A percentile compares a stretch with the other conserved stretches of the same genome.
These are phyloP conservation scores for Petromus typicus DNA, from an alignment of 2,113 vertebrate genomes.

Conservation along the genomic window DNA sequence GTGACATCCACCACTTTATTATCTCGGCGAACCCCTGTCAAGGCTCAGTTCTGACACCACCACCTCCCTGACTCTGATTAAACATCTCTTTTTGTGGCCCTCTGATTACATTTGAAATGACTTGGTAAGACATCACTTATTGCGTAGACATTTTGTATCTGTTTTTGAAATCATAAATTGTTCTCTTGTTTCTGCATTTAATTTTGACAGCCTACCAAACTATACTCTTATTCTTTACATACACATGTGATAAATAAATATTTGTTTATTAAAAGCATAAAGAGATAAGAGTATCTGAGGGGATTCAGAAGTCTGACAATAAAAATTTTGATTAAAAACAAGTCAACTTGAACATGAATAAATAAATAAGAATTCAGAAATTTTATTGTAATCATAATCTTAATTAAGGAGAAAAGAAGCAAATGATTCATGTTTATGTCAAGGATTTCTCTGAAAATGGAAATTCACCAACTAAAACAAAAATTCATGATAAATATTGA, in stretches of 20 bases:
- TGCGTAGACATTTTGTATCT: neutral
- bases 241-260: neutral
- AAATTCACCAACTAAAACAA: constrained; percentile 26
- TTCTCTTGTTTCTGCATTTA: neutral
- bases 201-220: neutral
- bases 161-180: neutral
- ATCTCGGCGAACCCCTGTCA: neutral
- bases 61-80: neutral
- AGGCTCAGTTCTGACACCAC: neutral
- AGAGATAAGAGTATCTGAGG: constrained; percentile 23
- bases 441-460: neutral
- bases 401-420: neutral
- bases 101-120: neutral
- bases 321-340: constrained; percentile 3
- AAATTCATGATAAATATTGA: neutral
- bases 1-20: too few species aligned
- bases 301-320: neutral
- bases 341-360: neutral
- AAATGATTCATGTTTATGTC: neutral
- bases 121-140: neutral
- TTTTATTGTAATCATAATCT: neutral
- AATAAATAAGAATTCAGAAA: constrained; percentile 31
- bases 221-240: neutral
- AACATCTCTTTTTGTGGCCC: neutral
- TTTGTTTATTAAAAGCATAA: neutral